Percentiles rank a stretch among this genome's conserved stretches.
Conservation (phyloP, 2,113 vertebrate genomes). For the Dicaeum eximium region DNA sequence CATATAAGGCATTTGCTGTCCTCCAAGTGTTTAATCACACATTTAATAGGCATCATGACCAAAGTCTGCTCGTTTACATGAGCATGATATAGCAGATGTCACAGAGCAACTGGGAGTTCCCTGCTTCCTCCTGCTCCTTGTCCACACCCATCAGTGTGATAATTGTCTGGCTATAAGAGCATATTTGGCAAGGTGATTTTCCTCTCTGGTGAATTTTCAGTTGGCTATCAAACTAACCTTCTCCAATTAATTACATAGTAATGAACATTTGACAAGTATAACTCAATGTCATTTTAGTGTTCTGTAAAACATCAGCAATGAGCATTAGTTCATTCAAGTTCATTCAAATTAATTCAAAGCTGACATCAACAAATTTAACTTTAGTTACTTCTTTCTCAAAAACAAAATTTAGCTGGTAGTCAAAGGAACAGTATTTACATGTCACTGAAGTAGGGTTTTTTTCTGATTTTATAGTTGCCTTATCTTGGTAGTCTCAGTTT, state of each 20-base stretch:
- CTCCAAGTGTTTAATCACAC: not conserved
- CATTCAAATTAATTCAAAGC: not conserved
- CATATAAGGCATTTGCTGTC: not conserved
- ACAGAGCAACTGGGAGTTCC: constrained; percentile 3
- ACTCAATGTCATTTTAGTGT: not conserved
- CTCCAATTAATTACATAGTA: not conserved
- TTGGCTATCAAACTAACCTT: not conserved
- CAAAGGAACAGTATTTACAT: not conserved
- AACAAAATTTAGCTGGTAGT: not conserved
- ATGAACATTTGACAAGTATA: not conserved
- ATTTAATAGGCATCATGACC: not conserved
- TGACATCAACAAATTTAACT: not conserved
- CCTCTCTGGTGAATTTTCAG: constrained; percentile 28
- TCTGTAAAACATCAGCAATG: constrained; percentile 21
- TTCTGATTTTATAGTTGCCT: not conserved
- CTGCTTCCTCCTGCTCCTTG: not conserved
- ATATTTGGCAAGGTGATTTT: constrained; percentile 41
- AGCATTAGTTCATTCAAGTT: not conserved
- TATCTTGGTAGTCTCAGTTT: not conserved
- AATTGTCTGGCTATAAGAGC: not conserved
- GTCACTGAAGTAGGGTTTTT: not conserved
- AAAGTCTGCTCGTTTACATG: not conserved
- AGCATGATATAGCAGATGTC: not conserved
- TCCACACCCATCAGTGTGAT: constrained; percentile 21
- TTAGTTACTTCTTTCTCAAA: not conserved